Percentiles rank a stretch among this genome's conserved stretches.
These are phyloP conservation scores for Ametastegia equiseti DNA, from an alignment of 2,888 invertebrate genomes.

Conservation along the genomic window DNA sequence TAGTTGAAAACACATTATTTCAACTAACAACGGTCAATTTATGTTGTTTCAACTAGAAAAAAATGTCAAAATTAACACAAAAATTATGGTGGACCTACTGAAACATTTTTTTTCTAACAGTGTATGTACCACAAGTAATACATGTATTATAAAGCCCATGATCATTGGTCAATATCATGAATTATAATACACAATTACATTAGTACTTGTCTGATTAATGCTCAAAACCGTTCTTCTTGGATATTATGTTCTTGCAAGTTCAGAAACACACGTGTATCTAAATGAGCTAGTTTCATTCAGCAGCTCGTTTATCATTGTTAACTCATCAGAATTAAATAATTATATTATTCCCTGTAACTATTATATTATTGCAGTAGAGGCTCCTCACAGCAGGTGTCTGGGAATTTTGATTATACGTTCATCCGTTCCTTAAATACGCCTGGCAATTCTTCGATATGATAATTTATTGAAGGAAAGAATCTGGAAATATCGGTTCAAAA, in stretches of 20 bases:
- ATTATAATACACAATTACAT: background rate
- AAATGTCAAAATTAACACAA: too few species aligned
- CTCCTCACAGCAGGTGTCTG: background rate
- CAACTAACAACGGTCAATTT: too few species aligned
- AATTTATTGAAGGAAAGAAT: background rate
- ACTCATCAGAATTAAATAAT: too few species aligned
- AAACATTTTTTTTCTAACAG: too few species aligned
- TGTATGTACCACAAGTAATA: too few species aligned
- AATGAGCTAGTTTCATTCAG: background rate
- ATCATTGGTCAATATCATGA: background rate
- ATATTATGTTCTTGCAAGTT: background rate
- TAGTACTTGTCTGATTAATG: background rate
- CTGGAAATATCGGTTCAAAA: slow-evolving; percentile 2
- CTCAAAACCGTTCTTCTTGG: background rate
- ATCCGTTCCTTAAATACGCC: background rate
- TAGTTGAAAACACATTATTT: too few species aligned
- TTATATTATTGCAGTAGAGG: background rate
- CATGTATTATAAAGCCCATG: background rate
- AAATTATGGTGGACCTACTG: too few species aligned
- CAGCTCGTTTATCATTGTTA: background rate
- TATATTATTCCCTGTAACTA: background rate
- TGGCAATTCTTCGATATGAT: background rate
- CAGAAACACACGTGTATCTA: background rate
- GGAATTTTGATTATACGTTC: background rate
- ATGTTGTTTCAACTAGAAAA: too few species aligned